Base-by-base conservation (phyloP, 2,797 vertebrate species). In the Dallia pectoralis region DNA sequence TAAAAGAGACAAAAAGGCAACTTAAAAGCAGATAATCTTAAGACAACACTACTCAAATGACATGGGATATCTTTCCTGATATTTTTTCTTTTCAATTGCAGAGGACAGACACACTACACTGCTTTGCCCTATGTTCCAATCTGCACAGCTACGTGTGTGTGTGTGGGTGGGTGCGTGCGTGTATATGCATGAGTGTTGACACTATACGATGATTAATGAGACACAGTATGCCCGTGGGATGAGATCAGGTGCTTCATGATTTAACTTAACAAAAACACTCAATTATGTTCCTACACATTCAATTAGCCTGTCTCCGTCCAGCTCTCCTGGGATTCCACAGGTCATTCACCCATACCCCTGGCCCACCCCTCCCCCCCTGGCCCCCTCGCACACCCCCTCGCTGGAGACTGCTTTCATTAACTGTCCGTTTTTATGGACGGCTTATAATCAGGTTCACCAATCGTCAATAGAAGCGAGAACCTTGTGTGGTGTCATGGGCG, bases 171-270 rank as follows among this genome's bases (percentile, higher is more conserved):
- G 51, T 18, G 66, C 74, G 73, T 36, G 56, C 56, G 64, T 4
- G 69, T 75, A 19, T 36, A 19, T n/a, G 49, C 29, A 14, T 18
- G 53, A 25, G n/a, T 61, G 32, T 70, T 29, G 18, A 40, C 22
- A 44, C 62, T 87, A 83, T 82, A n/a, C n/a, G 81, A 80, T 91
- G 87, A 91, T 91, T 88, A 88, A 91, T 90, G 87, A 88, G 80
- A 81, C 81, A 86, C 71, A 44, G 64, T 84, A 76, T 79, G 84
- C 86, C 87, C 82, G 78, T 81, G 81, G 90, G 88, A 88, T 88
- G 84, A 86, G 85, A 91, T 91, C 89, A 90, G 88, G 87, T 89
- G 87, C 88, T 86, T 87, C 87, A 84, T 87, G 87, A 89, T 91
- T 91, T 86, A 86, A 91, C 87, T 89, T 85, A 86, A 82, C 87